Percentiles rank a stretch among this genome's conserved stretches.
Conservation (phyloP, 2,888 invertebrate genomes). For the Gasteruption jaculator region DNA sequence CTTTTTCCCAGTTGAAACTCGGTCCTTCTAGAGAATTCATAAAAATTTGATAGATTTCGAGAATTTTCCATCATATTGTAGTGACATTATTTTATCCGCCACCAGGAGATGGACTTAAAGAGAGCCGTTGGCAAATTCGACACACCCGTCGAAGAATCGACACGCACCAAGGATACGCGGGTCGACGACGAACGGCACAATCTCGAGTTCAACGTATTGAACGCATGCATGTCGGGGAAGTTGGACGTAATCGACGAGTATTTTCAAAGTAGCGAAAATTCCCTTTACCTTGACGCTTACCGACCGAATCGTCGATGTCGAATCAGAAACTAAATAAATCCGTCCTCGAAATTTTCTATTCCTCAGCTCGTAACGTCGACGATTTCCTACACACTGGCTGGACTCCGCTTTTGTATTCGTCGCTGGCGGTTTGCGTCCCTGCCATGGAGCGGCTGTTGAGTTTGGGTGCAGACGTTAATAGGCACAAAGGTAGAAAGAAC, state of each 20-base stretch:
- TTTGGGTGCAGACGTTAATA: constrained; percentile 59
- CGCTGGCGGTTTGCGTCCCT: constrained; percentile 56
- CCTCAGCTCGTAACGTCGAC: constrained; percentile 43
- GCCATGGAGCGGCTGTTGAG: constrained; percentile 56
- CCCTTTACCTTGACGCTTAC: too few relatives aligned
- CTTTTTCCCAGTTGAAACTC: constrained; percentile 9
- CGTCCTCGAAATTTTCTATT: not conserved
- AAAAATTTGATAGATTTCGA: too few relatives aligned
- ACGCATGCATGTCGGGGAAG: constrained; percentile 37
- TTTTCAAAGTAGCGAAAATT: constrained; percentile 29
- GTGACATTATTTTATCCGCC: too few relatives aligned
- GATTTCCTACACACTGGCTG: constrained; percentile 56
- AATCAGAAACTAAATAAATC: constrained; percentile 2
- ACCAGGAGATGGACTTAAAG: too few relatives aligned
- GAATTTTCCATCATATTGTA: too few relatives aligned
- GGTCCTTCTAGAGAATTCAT: not conserved
- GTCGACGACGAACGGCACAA: constrained; percentile 21
- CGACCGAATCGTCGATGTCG: too few relatives aligned
- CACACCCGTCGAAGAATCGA: too few relatives aligned
- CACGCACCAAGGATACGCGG: too few relatives aligned
- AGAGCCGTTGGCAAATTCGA: too few relatives aligned
- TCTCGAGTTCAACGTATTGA: constrained; percentile 26
- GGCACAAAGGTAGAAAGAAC: constrained; percentile 37
- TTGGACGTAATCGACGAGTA: constrained; percentile 31
- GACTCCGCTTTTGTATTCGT: constrained; percentile 61